Base-by-base conservation (phyloP, 2,888 invertebrate species). In the Corythucha ciliata region DNA sequence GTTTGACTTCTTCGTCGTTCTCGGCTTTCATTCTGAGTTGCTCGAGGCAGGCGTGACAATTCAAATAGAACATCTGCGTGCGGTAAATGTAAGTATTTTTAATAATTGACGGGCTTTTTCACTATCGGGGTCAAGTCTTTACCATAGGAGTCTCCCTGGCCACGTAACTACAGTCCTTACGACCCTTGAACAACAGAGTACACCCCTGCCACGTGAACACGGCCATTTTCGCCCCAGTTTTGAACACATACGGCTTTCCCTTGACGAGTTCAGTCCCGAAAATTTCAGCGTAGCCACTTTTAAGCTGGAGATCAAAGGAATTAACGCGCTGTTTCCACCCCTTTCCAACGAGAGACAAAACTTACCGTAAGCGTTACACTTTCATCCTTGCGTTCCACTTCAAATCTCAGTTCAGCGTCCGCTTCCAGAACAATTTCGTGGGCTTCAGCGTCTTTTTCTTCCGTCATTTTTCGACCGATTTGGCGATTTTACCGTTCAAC, bases 71-170 rank as follows among this genome's bases (percentile, higher is more conserved):
- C 7, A 81, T 74, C 75, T 75, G 33, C 8, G n/a, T n/a, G n/a
- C n/a, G n/a, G n/a, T n/a, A n/a, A n/a, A n/a, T n/a, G 8, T 10
- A 29, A 29, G 29, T 29, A 10, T 29, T 29, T 8, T n/a, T n/a
- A 8, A 29, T 10, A 29, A 29, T n/a, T 10, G 29, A n/a, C 29
- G n/a, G 29, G 8, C n/a, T 29, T 8, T 8, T 10, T 10, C 10
- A 29, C 29, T 10, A 29, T 10, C n/a, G 29, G n/a, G n/a, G 6
- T 16, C 21, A 3, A 20, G n/a, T 37, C 56, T 58, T 64, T 60
- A 82, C 80, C 93, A 94, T 96, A 0, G 96, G 96, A 0, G 97
- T 97, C 66, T 96, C 93, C 67, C 90, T 91, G 0, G 96, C 90
- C 0, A 92, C 78, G 67, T 97, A 97, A 58, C 85, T 89, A 22